Base-by-base conservation (phyloP, 2,113 vertebrate genomes). In the Prunella himalayana region DNA sequence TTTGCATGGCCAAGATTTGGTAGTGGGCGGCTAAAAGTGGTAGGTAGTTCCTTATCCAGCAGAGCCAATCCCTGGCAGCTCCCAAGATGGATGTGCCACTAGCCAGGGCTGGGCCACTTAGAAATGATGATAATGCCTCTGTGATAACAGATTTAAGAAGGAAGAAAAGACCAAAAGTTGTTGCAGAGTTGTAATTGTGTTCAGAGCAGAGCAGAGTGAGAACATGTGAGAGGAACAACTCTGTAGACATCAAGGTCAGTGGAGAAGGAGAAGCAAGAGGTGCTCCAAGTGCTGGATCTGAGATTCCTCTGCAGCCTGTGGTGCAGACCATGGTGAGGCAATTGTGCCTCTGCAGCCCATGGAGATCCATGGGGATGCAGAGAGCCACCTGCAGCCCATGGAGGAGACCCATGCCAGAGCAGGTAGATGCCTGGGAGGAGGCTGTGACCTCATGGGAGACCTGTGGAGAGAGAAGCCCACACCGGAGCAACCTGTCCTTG, bases 321-420 rank as follows among this genome's bases (percentile, higher is more conserved):
- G 9, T 14, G 11, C 13, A 50, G 25, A 11, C 16, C 4, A 2
- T 21, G 24, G 17, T 17, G 35, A 76, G 6, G 13, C 13, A 76
- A 20, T 44, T 50, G 51, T 25, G 35, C 11, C 25, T 4, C 44
- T 76, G 44, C 37, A 35, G 21, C 6, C 35, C 2, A 7, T 14
- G 61, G 13, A 42, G 71, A 9, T 2, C 7, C 16, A 8, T 42
- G 21, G 9, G 16, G 13, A 35, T 31, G 35, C 11, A 42, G 31
- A 76, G 16, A 59, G 50, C 16, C 35, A 41, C 13, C 21, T 14
- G 22, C 11, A 59, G 9, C 18, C 53, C 4, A 2, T 27, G 22
- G 33, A 44, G 21, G 6, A 27, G 21, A 6, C 13, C 15, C 16
- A 15, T 0, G 0, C 4, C 13, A 25, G 63, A 22, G 33, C 2